Base-by-base conservation (phyloP, 1,140 invertebrate species). In the Leptinotarsa texana region DNA sequence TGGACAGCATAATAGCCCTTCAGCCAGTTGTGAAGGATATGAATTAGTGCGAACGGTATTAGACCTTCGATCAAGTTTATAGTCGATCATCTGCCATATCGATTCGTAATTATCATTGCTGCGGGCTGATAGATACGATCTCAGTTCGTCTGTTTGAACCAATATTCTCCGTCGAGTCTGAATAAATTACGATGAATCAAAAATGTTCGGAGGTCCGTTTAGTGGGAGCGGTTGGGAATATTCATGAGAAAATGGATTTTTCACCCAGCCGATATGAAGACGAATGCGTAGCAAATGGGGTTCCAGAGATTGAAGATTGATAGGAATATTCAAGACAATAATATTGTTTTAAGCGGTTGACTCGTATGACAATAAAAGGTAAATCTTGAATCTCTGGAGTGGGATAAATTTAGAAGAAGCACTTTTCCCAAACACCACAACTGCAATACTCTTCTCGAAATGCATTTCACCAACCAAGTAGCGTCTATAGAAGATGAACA, bases 41-140 rank as follows among this genome's bases (percentile, higher is more conserved):
- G 69, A 70, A 70, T 70, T 70, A 70, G 69, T 70, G 69, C 48
- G 51, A 70, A 70, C 47, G 48, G 22, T 70, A 70, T 57, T 22
- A 70, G 49, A 70, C 49, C 69, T 42, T 70, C 69, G 69, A 70
- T 70, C 47, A 48, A 57, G 51, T 70, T 70, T 72, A 66, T 67
- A 75, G 51, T 67, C 69, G 74, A 75, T 75, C 47, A 67, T 75
- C 74, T 75, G 69, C 75, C 72, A 71, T 76, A 76, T 76, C 75
- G 69, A 76, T 73, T 74, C 67, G 71, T 73, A 72, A 73, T 76
- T 73, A 76, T 76, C 63, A 63, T 76, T 24, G 69, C 75, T 76
- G 47, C n/a, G 69, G 75, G 75, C 75, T 69, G 62, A 72, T 74
- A 74, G 72, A 76, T 76, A 76, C 63, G 48, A 73, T 74, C 72